Evolutionary conservation across 2,888 invertebrate species (phyloP), one percentile per base, ranked within the genome.

Genomic region (Eumacrocentrus americanus): DNA sequence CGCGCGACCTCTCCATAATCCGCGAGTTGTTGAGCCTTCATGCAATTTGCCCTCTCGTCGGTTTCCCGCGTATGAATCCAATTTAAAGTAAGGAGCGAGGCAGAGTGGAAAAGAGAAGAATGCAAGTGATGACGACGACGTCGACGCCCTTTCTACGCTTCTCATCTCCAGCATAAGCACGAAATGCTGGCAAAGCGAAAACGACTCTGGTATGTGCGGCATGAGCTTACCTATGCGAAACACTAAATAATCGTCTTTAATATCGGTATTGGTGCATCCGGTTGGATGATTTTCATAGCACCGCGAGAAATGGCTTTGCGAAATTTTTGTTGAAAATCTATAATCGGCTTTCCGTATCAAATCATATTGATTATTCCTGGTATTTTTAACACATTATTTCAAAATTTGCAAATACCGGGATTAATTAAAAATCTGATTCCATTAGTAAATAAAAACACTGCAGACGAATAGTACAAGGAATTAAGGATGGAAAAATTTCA

Each of bases 51-150:
- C 58, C 61, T 57, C 63, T 64, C 62, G 64, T 66, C 65, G 66
- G 67, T 67, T 67, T 66, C 65, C 65, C 64, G 66, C 67, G 67
- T 69, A 71, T 72, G 70, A 70, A 72, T 71, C 69, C 69, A 72
- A 72, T 72, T 72, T 70, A 68, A 69, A 68, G 67, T 68, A 68
- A 71, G 70, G 64, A 65, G 56, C 20, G 46, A 35, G 61, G 63
- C 62, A 48, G 64, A 63, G 62, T 44, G 61, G 66, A 62, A 63
- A 65, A 62, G 64, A 63, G 65, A 60, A 60, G 65, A 63, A 67
- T 59, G 62, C 48, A 22, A 61, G 60, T 60, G 61, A 58, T 50
- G 48, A 59, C 40, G 56, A 56, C 29, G 37, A 37, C n/a, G n/a
- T n/a, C 46, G 35, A 44, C 60, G 35, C 50, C 55, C 16, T 42